Evolutionary conservation across 1,140 invertebrate genomes (phyloP), one percentile per base, ranked within the genome.

Genomic region (Ceratina calcarata): DNA sequence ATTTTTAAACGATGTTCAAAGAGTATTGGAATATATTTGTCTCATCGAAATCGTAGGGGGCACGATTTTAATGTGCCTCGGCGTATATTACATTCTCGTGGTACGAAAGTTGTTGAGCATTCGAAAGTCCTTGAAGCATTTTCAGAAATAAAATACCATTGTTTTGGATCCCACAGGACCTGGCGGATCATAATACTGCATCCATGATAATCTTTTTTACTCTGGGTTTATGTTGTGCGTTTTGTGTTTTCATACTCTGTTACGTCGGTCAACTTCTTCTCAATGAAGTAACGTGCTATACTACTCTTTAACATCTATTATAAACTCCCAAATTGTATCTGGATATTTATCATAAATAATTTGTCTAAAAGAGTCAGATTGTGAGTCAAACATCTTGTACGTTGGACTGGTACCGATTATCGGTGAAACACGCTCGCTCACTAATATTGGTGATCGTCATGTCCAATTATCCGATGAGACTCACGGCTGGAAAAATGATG

Each of bases 261-360:
- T 78, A 85, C 27, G 72, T 78, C 22, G 81, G 83, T 13, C 81
- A 89, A 58, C 65, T 83, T 13, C 66, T 87, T 24, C 85, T 78
- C 2, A 27, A 84, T n/a, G 81, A 89, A 70, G 86, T 84, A 82
- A 32, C 27, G 27, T 32, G 27, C 27, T 32, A 2, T 32, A 32
- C 27, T 2, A 32, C 4, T 32, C 27, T 32, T 32, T 32, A 32
- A 32, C 4, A 32, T 32, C 4, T 32, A 32, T 32, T 32, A 32
- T 32, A 32, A 32, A 4, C 27, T 4, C 27, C 4, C 27, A 32
- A n/a, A 32, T 32, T 32, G 27, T 32, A 4, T 4, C 4, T 4
- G 27, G 27, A 32, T 32, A 32, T 32, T 32, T 32, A 32, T 32
- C 4, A 32, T 32, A 32, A 32, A 32, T 4, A 32, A 2, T 32